A percentile compares a stretch with the other conserved stretches of the same genome.
These are phyloP conservation scores for Eulimnadia texana DNA, from an alignment of 1,140 invertebrate genomes.

Conservation along the genomic window DNA sequence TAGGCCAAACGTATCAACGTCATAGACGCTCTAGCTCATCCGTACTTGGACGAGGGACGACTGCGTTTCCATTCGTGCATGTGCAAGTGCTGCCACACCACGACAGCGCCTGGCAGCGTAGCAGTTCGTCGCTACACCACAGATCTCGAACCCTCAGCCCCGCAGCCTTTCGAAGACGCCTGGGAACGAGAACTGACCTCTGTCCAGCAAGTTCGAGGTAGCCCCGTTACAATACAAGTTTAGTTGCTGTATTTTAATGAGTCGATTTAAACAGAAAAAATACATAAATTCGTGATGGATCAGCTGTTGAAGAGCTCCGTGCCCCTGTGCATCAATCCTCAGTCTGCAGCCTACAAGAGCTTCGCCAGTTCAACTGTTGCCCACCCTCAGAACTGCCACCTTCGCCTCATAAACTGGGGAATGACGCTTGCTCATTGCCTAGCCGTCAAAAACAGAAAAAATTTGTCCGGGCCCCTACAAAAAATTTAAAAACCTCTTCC, in stretches of 20 bases:
- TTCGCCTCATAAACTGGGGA: constrained; percentile 95
- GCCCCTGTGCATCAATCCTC: constrained; percentile 96
- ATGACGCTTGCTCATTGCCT: constrained; percentile 30
- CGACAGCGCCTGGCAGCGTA: constrained; percentile 50
- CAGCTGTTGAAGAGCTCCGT: constrained; percentile 77
- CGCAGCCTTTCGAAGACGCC: constrained; percentile 75
- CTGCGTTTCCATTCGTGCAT: constrained; percentile 98
- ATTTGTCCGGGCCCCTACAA: no score
- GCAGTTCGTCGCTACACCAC: constrained; percentile 67
- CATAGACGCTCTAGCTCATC: constrained; percentile 73
- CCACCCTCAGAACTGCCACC: constrained; percentile 93
- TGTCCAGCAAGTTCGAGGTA: constrained; percentile 88
- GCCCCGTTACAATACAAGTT: neutral
- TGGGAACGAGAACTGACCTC: constrained; percentile 88
- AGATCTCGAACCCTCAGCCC: constrained; percentile 83
- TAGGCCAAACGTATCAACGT: constrained; percentile 76
- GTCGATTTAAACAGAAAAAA: constrained; percentile 62
- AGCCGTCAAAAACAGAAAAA: neutral
- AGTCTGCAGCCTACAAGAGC: constrained; percentile 97
- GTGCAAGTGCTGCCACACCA: constrained; percentile 79
- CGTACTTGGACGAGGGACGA: constrained; percentile 92
- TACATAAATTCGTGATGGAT: constrained; percentile 96
- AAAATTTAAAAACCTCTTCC: no score
- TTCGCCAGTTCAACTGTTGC: constrained; percentile 97
- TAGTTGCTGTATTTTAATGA: no score